These are phyloP conservation scores for Lasioglossum zephyrum DNA, from an alignment of 2,888 invertebrate genomes.

Conservation along the genomic window DNA sequence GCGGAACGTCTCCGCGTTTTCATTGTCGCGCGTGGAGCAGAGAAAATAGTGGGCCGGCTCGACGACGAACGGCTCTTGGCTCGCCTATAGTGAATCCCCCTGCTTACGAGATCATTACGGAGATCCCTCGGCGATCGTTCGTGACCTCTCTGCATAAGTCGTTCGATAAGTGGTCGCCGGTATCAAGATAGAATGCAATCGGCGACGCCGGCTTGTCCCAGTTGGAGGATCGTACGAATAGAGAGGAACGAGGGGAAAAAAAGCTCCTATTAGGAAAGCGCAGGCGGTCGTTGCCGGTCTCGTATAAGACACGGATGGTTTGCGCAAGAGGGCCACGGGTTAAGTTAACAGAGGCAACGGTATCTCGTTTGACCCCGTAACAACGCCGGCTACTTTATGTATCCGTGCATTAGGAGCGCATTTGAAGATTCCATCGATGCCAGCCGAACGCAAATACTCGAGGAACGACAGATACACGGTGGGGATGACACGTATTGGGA, in stretches of 20 bases:
- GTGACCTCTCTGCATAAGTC: slow-evolving; percentile 33
- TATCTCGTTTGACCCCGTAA: slow-evolving; percentile 60
- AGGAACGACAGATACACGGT: slow-evolving; percentile 23
- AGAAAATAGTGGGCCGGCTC: neutral
- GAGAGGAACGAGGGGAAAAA: neutral
- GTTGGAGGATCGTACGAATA: neutral
- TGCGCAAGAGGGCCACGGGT: slow-evolving; percentile 45
- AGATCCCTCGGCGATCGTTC: slow-evolving; percentile 1
- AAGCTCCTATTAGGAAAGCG: neutral
- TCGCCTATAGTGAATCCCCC: neutral
- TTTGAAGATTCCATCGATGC: slow-evolving; percentile 54
- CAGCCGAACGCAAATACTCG: slow-evolving; percentile 44
- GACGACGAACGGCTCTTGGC: neutral
- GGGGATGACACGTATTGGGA: slow-evolving; percentile 24
- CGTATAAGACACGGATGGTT: slow-evolving; percentile 21
- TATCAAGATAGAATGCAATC: slow-evolving; percentile 54
- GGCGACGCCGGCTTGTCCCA: slow-evolving; percentile 34
- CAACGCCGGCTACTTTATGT: slow-evolving; percentile 54
- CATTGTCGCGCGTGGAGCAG: slow-evolving; percentile 12
- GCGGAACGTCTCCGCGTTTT: slow-evolving; percentile 28
- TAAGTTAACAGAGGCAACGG: slow-evolving; percentile 58
- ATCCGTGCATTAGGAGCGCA: slow-evolving; percentile 50
- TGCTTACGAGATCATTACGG: slow-evolving; percentile 7
- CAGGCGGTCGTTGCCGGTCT: slow-evolving; percentile 7
- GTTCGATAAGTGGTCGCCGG: slow-evolving; percentile 37